phyloP scores from a whole-genome alignment of 2,113 vertebrate species.

The Reinhardtius hippoglossoides region DNA sequence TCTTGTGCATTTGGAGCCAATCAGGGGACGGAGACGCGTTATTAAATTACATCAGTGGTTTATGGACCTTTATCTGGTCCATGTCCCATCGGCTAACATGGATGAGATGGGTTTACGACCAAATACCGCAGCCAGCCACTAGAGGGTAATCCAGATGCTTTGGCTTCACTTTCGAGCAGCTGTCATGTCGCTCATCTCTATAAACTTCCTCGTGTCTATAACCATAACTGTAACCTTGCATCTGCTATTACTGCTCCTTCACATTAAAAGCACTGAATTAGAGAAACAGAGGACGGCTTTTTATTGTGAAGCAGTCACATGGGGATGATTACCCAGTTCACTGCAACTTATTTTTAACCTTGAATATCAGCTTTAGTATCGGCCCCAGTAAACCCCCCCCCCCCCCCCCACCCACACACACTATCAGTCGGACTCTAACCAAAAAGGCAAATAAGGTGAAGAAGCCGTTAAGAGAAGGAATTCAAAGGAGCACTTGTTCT shows the following conservation, averaged over 20 bases:
- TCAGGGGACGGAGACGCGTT: too few relatives aligned
- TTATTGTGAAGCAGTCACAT: slow-evolving; percentile 3
- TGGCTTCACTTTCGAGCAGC: too few relatives aligned
- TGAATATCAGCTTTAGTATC: neutral
- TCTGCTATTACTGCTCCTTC: neutral
- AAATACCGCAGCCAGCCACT: too few relatives aligned
- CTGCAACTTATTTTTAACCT: neutral
- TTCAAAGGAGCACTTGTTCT: slow-evolving; percentile 28
- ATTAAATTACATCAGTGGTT: too few relatives aligned
- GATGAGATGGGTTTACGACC: too few relatives aligned
- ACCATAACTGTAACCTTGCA: neutral
- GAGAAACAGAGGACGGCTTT: neutral
- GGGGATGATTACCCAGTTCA: too few relatives aligned
- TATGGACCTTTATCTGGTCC: too few relatives aligned
- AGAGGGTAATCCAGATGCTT: too few relatives aligned
- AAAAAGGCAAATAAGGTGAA: slow-evolving; percentile 49
- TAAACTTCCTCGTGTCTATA: neutral
- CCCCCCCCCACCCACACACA: too few relatives aligned
- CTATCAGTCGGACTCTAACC: neutral
- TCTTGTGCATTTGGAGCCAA: too few relatives aligned
- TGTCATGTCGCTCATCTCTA: too few relatives aligned
- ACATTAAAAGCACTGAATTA: slow-evolving; percentile 1
- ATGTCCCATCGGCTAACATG: too few relatives aligned
- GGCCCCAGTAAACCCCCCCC: neutral
- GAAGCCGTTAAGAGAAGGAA: slow-evolving; percentile 18